Base-by-base conservation (phyloP, 1,140 invertebrate genomes). In the Triops cancriformis region DNA sequence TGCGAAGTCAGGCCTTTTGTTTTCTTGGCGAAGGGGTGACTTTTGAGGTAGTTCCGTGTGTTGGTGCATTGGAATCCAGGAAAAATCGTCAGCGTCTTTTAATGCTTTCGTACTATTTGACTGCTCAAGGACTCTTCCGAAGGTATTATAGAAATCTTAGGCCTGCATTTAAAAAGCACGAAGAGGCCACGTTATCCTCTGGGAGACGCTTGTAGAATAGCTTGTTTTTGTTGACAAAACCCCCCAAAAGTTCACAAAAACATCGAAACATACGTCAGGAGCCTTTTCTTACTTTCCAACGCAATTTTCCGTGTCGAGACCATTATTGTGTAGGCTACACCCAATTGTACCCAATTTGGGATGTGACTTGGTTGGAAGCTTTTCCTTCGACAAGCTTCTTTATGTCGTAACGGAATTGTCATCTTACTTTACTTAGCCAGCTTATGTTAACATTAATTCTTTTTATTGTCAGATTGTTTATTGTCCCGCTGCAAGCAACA, bases 1-100 rank as follows among this genome's bases (percentile, higher is more conserved):
- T 64, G 51, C 51, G 23, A 64, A 64, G 51, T 64, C 51, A 64
- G 51, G 51, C 23, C 51, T 64, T 64, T 64, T 64, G 51, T 64
- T 64, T 64, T 64, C 51, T 64, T 23, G 18, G n/a, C n/a, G n/a
- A n/a, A n/a, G n/a, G n/a, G 51, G 31, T 2, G 31, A 37, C 31
- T 14, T 64, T 64, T 64, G 23, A 64, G 0, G 51, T 64, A 64
- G 51, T 64, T 64, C 51, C 51, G n/a, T 64, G 0, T 64, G 51
- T 64, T 64, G 51, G 18, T 37, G 31, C 31, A 4, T 64, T 6
- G 51, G 51, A 64, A 64, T 64, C 51, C 14, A 64, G 51, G 51
- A 64, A 64, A 64, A 64, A 14, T n/a, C 14, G 51, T 64, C 51
- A 64, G 23, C 51, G 51, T 18, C 5, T 64, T 64, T n/a, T 23